Evolutionary conservation across 2,113 vertebrate genomes (phyloP).

Genomic region (Phylloscopus trochilus): DNA sequence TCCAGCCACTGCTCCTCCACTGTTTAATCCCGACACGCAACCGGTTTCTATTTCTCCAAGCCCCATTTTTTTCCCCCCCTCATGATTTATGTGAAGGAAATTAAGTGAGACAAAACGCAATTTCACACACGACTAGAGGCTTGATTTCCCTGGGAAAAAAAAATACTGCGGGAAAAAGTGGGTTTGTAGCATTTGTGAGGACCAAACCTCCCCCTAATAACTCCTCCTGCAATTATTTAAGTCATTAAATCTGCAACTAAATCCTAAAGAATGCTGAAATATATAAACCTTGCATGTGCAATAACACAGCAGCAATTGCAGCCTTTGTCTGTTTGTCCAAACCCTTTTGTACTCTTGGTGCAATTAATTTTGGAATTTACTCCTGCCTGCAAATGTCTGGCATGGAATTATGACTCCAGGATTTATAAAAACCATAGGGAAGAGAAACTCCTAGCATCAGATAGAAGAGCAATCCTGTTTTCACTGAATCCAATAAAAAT

Average conservation of each 20-base stretch:
- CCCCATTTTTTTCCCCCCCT: neutral
- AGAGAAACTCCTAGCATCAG: neutral
- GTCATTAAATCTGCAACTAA: neutral
- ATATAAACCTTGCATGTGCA: fast-evolving
- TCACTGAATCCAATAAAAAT: neutral
- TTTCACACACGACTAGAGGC: neutral
- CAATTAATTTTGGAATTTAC: neutral
- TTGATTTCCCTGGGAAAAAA: neutral
- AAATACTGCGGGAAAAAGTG: neutral
- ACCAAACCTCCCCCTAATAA: neutral
- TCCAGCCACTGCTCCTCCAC: neutral
- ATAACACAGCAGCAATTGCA: neutral
- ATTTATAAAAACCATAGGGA: neutral
- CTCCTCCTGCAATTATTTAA: neutral
- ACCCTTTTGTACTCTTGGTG: neutral
- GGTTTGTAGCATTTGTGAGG: neutral
- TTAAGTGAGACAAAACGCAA: neutral
- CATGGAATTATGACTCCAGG: neutral
- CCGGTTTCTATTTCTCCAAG: neutral
- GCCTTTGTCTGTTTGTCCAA: neutral
- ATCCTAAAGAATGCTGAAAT: neutral
- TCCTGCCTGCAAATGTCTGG: neutral
- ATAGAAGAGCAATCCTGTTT: neutral
- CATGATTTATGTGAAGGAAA: neutral
- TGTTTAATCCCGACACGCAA: too few species aligned